Evolutionary conservation across 2,797 vertebrate species (phyloP).

Genomic region (Acanthurus tractus): DNA sequence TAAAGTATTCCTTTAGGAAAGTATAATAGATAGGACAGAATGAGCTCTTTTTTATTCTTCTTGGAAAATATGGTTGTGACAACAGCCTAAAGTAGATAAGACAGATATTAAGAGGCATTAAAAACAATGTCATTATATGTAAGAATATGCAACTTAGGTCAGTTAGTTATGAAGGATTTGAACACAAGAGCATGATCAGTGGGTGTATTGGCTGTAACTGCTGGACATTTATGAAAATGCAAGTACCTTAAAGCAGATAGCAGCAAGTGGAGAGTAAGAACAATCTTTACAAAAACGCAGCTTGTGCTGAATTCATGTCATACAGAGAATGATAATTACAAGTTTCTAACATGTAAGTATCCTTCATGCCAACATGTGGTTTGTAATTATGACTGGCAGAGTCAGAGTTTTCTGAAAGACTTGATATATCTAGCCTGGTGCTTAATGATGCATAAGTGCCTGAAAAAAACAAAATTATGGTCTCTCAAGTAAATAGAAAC

Average conservation of each 20-base stretch:
- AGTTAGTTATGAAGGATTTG: not conserved
- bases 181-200: not conserved
- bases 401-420: not conserved
- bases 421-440: not conserved
- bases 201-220: not conserved
- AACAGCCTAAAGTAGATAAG: not conserved
- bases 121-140: not conserved
- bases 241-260: not conserved
- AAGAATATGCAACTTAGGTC: not conserved
- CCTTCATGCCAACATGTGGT: constrained; percentile 3
- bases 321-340: not conserved
- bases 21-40: not conserved
- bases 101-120: not conserved
- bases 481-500: not conserved
- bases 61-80: not conserved
- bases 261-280: not conserved
- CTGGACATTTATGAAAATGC: not conserved
- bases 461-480: not conserved
- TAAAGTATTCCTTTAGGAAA: not conserved
- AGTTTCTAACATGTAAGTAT: not conserved
- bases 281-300: not conserved
- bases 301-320: not conserved
- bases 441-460: not conserved
- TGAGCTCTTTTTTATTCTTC: constrained; percentile 1
- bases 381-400: constrained; percentile 5